Evolutionary conservation across 53 echinoderm and acorn worm species (phyloP), one percentile per base, ranked within the genome.

Genomic region (Hippasteria phrygiana): DNA sequence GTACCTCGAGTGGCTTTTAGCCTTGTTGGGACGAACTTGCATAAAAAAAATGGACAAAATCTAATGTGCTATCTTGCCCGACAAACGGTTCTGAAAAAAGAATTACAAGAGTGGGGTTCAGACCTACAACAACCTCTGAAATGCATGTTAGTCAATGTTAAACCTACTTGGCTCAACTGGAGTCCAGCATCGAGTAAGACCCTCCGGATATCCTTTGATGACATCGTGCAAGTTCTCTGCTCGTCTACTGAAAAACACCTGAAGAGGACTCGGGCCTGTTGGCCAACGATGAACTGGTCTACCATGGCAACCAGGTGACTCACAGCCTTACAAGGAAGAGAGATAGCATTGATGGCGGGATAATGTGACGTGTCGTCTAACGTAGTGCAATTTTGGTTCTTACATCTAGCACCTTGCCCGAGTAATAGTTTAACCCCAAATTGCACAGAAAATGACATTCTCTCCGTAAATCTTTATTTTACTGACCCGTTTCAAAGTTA

Each of bases 231-330:
- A 1, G 89, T 84, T 20, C 79, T 53, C 39, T 95, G 83, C 39
- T 93, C 93, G 59, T 97, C 97, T n/a, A 88, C 51, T 1, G 38
- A 33, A 36, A 93, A 66, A 43, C 90, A 93, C 8, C 82, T 55
- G 27, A 88, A 83, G n/a, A 97, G 63, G 46, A 95, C 73, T 24
- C 89, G 51, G 51, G 91, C 69, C 37, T 93, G 86, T 66, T 97
- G 92, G 20, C 91, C 75, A 7, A 53, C 29, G 62, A 97, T 95
- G 88, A 97, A 97, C 26, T 93, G 90, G 55, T 97, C 95, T 27
- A 97, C 97, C 92, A 97, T 92, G 55, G 87, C 91, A 66, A 92
- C 90, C 18, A 92, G 36, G 54, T 92, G 94, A 70, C 91, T 96
- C 8, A 71, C 92, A 37, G 93, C 72, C 96, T 96, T 38, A 38